Conservation (phyloP, 2,888 invertebrate species). For the Ormyrus labotus region DNA sequence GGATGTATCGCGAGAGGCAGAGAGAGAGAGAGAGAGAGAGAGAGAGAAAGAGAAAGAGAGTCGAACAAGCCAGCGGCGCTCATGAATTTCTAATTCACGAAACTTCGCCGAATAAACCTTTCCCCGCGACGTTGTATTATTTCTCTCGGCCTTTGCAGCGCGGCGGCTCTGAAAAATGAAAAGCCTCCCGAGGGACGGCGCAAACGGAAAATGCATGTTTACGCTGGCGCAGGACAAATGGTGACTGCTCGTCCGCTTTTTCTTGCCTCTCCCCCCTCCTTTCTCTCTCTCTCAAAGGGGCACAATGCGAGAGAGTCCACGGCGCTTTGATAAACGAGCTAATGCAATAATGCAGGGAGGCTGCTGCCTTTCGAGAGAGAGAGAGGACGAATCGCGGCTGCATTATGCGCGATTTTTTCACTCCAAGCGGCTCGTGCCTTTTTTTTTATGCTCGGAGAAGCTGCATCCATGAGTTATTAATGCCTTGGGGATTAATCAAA, state of each 20-base stretch:
- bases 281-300: neutral
- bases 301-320: neutral
- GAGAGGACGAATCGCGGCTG: neutral
- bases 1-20: too few relatives aligned
- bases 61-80: neutral
- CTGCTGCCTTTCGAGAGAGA: neutral
- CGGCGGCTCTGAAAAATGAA: conserved; percentile 7
- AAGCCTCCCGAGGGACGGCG: conserved; percentile 6
- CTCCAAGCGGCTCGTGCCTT: too few relatives aligned
- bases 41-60: too few relatives aligned
- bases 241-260: neutral
- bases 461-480: conserved; percentile 31
- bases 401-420: too few relatives aligned
- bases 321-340: conserved; percentile 20
- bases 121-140: neutral
- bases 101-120: neutral
- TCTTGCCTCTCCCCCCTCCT: too few relatives aligned
- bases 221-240: neutral
- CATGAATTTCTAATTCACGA: conserved; percentile 20
- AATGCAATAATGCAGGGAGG: neutral
- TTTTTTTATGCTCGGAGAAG: neutral
- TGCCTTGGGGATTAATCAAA: conserved; percentile 33
- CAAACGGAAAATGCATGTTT: neutral
- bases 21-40: too few relatives aligned
- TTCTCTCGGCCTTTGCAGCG: too few relatives aligned